These are phyloP conservation scores for Xiphophorus birchmanni DNA, from an alignment of 2,797 vertebrate genomes.

Conservation along the genomic window DNA sequence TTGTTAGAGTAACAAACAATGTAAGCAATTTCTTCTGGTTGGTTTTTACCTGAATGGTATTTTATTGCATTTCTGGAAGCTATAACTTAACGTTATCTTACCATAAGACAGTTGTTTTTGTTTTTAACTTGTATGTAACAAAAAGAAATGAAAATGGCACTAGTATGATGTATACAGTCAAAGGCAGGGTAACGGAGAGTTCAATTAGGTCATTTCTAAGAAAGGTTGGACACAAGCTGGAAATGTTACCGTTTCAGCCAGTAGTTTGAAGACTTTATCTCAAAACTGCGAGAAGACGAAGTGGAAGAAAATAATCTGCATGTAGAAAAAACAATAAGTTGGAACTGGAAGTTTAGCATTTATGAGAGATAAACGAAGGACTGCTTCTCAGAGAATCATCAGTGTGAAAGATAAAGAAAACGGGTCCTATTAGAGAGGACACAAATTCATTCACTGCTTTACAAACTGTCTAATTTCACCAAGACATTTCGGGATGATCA, in stretches of 20 bases:
- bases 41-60: background rate
- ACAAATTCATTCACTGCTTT: background rate
- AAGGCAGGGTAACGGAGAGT: background rate
- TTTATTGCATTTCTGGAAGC: background rate
- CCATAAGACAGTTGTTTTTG: background rate
- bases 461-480: background rate
- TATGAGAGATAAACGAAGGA: background rate
- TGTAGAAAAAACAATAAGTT: background rate
- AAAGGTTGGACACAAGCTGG: background rate
- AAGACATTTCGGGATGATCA: background rate
- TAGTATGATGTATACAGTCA: background rate
- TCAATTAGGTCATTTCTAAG: background rate
- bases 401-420: background rate
- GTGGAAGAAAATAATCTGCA: background rate
- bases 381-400: background rate
- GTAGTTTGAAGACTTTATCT: background rate
- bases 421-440: background rate
- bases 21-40: background rate
- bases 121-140: background rate
- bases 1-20: background rate
- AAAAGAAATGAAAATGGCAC: background rate
- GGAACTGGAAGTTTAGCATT: background rate
- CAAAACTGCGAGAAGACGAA: background rate
- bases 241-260: background rate
- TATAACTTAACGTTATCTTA: background rate